phyloP scores from a whole-genome alignment of 2,113 vertebrate genomes.

The Campylomormyrus numenius region DNA sequence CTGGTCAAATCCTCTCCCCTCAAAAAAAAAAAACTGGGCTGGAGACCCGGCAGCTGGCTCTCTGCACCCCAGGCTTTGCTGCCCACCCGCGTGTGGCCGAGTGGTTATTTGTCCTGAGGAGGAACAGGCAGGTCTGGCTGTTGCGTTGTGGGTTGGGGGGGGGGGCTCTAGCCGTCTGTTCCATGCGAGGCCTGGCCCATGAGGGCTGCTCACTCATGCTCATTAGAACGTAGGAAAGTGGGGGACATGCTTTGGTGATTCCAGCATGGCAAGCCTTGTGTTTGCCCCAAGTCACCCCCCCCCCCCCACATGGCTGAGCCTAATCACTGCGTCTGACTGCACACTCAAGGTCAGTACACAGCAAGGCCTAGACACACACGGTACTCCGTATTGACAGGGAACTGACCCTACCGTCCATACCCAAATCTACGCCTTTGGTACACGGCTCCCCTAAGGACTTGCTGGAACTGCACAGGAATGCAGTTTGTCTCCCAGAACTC shows the following conservation, averaged over 20 bases:
- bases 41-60: conserved; percentile 15
- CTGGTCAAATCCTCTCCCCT: not conserved
- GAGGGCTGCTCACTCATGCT: not conserved
- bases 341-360: conserved; percentile 7
- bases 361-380: not conserved
- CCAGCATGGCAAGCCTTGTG: not conserved
- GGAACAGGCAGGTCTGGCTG: not conserved
- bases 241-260: not conserved
- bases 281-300: not conserved
- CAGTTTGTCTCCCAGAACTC: not conserved
- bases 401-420: not conserved
- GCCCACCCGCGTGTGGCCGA: not conserved
- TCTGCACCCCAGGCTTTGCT: not conserved
- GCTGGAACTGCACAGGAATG: not conserved
- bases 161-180: not conserved
- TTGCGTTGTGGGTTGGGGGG: not conserved
- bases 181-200: not conserved
- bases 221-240: not conserved
- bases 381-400: not conserved
- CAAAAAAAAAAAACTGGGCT: not conserved
- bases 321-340: not conserved
- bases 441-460: not conserved
- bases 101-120: conserved; percentile 15
- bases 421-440: not conserved
- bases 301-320: not conserved